Base-by-base conservation (phyloP, 2,797 vertebrate species). In the Mycteria americana region DNA sequence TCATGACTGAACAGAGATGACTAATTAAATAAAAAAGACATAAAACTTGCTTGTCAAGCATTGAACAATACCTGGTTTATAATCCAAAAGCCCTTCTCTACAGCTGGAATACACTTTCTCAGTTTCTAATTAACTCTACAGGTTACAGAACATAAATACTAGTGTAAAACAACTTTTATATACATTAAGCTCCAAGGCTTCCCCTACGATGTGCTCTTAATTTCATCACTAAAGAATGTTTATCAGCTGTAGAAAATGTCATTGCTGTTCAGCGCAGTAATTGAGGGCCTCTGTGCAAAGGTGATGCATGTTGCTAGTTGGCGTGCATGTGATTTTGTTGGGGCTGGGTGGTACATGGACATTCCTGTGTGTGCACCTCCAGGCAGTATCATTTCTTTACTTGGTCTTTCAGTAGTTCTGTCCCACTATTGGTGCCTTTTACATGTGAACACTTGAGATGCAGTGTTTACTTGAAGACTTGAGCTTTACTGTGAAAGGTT, bases 341-440 rank as follows among this genome's bases (percentile, higher is more conserved):
- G 46, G 33, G 33, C 43, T 72, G 73, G 23, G 18, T 11, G 21
- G 19, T 48, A 22, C 10, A 2, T 9, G 48, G 28, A 5, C 10
- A 8, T n/a, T 23, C 0, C 3, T 11, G 7, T 31, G 28, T 30
- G 15, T 63, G 4, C 6, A 4, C 9, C 3, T 3, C 25, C 27
- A 33, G 35, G 25, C 37, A 19, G 5, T 37, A 1, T 46, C 3
- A 14, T 16, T 51, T 35, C 43, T 54, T 9, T 33, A 7, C 11
- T 59, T 45, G 2, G 5, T 5, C 6, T 63, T 41, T 33, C 5
- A 28, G 13, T n/a, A 45, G 17, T 57, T 10, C 7, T 45, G 30
- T 50, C 25, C 11, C 8, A 3, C 13, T 33, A 4, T 9, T 0
- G 9, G 8, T 16, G 6, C 6, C 13, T 68, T 81, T 45, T 56